A percentile compares a stretch with the other conserved stretches of the same genome.
Evolutionary conservation across 2,888 invertebrate species (phyloP).

Genomic region (Lumbricus terrestris): DNA sequence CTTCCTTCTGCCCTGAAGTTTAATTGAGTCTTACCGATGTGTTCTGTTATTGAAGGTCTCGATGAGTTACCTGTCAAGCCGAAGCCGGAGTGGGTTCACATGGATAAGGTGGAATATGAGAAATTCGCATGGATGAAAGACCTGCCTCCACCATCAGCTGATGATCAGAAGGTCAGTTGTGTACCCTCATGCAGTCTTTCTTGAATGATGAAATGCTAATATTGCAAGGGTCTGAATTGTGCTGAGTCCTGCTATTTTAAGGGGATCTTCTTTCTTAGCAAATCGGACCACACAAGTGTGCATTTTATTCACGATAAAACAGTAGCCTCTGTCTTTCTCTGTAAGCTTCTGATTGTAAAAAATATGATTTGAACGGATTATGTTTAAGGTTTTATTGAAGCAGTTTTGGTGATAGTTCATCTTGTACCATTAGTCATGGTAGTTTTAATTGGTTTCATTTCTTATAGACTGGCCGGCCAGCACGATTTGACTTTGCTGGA

Average conservation of each 20-base stretch:
- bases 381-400: not conserved
- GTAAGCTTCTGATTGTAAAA: too few relatives aligned
- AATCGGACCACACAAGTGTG: too few relatives aligned
- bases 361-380: not conserved
- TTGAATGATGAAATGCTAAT: not conserved
- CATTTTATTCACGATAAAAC: too few relatives aligned
- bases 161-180: constrained; percentile 28
- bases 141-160: constrained; percentile 59
- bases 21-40: not conserved
- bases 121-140: constrained; percentile 87
- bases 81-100: constrained; percentile 73
- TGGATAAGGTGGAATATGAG: constrained; percentile 80
- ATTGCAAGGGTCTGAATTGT: not conserved
- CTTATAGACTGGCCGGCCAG: constrained; percentile 51
- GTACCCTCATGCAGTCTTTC: not conserved
- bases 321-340: too few relatives aligned
- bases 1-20: too few relatives aligned
- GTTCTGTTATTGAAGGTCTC: not conserved
- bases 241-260: not conserved
- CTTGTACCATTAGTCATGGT: not conserved
- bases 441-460: not conserved
- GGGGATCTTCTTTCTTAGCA: too few relatives aligned
- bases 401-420: not conserved
- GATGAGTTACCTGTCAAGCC: constrained; percentile 55
- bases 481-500: constrained; percentile 60